Base-by-base conservation (phyloP, 2,113 vertebrate species). In the Scomber colias region DNA sequence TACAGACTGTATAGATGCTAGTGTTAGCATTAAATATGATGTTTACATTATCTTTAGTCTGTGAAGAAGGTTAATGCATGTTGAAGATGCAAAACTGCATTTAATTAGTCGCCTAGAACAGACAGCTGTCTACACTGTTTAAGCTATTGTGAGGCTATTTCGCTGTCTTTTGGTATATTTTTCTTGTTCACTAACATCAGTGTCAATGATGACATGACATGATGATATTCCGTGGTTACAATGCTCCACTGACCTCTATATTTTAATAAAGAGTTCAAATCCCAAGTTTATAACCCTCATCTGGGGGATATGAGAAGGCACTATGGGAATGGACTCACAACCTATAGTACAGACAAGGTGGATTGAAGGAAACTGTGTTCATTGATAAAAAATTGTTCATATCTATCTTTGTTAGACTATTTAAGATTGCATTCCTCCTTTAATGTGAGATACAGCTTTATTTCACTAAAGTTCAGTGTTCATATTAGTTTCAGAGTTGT, bases 361-460 rank as follows among this genome's bases (percentile, higher is more conserved):
- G 14, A 70, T 17, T 72, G 56, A 78, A 55, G 45, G 27, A 30
- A 63, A 74, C 74, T 51, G 8, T 60, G 12, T 14, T 59, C 8
- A 44, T 65, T 44, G 8, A 57, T 45, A 24, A 48, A 0, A 45
- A 27, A 62, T 3, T 40, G 16, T 31, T 62, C 2, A 49, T 54
- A 49, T 54, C 0, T 59, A 14, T 17, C n/a, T 49, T 5, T 27
- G 1, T 59, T 11, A 12, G 51, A 73, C 54, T n/a, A 56, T 70
- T 57, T 61, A 11, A 69, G 6, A 11, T 7, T 56, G 2, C 16
- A 44, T 44, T 40, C 40, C 19, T 83, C 44, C 19, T 27, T 66
- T 57, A 77, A 27, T 40, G n/a, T 40, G 31, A 77, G 10, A 14
- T 11, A 40, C 12, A 66, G 19, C n/a, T 77, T 61, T 45, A 24